Percentiles rank a stretch among this genome's conserved stretches.
Conservation (phyloP, 2,797 vertebrate genomes). For the Argentina silus region DNA sequence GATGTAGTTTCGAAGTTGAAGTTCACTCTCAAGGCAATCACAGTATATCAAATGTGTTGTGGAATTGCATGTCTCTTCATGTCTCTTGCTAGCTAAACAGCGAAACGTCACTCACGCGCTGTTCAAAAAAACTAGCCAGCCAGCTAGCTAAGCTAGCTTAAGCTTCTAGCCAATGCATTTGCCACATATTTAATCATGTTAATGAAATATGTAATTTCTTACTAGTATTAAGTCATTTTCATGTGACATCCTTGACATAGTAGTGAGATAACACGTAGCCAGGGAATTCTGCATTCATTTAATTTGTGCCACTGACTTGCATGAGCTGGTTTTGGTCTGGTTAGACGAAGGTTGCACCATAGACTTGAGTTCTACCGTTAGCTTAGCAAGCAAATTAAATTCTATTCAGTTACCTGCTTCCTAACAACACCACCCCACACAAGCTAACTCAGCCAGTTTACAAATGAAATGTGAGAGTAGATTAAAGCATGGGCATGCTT, state of each 20-base stretch:
- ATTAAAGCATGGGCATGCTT: not conserved
- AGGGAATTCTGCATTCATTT: not conserved
- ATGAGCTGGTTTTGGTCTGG: not conserved
- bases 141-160: not conserved
- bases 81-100: not conserved
- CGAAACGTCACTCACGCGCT: slow-evolving; percentile 64
- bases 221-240: not conserved
- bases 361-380: too few species aligned
- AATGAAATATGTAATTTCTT: not conserved
- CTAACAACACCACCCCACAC: not conserved
- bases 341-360: not conserved
- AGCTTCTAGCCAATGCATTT: not conserved
- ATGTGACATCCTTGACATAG: not conserved
- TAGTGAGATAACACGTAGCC: too few species aligned
- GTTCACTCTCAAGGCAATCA: slow-evolving; percentile 10
- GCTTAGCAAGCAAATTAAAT: too few species aligned
- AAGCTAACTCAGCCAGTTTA: not conserved
- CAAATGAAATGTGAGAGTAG: not conserved
- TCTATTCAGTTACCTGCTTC: too few species aligned
- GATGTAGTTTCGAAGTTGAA: slow-evolving; percentile 4
- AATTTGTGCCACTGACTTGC: not conserved
- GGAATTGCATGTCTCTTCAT: slow-evolving; percentile 39
- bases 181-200: not conserved
- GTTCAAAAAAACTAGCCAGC: slow-evolving; percentile 33
- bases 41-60: slow-evolving; percentile 7